phyloP scores from a whole-genome alignment of 2,797 vertebrate species.

The Heliangelus exortis region DNA sequence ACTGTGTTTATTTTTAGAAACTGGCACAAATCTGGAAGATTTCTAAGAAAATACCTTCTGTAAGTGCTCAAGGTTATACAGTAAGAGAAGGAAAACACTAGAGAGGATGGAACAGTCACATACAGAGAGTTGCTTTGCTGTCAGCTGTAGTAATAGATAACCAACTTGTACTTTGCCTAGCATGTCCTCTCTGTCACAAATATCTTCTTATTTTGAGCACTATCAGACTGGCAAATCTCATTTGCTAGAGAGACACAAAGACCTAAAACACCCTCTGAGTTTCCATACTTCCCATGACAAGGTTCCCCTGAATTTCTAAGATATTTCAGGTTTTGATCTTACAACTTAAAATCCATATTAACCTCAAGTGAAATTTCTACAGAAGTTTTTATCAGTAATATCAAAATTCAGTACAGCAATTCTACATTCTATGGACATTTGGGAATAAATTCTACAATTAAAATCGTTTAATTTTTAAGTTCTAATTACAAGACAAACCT shows the following conservation, averaged over 20 bases:
- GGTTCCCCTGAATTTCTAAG: neutral
- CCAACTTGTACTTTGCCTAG: neutral
- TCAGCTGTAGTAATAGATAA: neutral
- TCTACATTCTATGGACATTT: neutral
- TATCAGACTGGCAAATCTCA: neutral
- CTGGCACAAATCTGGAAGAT: neutral
- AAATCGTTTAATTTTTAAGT: neutral
- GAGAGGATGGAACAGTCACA: neutral
- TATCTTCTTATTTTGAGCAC: neutral
- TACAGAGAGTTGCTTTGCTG: fast-evolving
- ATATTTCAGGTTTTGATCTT: neutral
- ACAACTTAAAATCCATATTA: neutral
- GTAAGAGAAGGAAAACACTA: neutral
- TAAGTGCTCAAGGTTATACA: neutral
- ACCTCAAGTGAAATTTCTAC: neutral
- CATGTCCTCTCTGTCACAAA: neutral
- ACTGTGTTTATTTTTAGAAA: fast-evolving
- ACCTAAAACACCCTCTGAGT: neutral
- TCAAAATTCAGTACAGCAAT: neutral
- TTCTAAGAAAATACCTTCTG: neutral
- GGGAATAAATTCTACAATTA: neutral
- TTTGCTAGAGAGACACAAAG: neutral
- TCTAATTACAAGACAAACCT: neutral
- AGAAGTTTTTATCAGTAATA: neutral
- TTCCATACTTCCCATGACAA: neutral